These are phyloP conservation scores for Holothuria scabra DNA, from an alignment of 53 echinoderm and acorn worm genomes.

Conservation along the genomic window DNA sequence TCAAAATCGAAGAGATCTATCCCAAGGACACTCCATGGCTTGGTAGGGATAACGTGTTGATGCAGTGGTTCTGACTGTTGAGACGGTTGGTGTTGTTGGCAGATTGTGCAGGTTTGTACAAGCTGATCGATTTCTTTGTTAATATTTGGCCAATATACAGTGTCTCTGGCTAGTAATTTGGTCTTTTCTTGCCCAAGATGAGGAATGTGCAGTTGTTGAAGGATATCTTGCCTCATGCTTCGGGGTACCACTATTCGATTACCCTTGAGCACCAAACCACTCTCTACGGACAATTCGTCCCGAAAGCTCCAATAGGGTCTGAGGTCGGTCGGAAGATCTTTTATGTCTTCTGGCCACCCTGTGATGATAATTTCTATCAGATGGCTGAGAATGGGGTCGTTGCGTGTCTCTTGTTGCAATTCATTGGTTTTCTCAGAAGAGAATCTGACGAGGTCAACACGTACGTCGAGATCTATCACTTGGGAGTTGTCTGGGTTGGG, in stretches of 20 bases:
- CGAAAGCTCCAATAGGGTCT: constrained; percentile 46
- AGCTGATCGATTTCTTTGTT: constrained; percentile 47
- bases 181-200: constrained; percentile 54
- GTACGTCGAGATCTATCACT: constrained; percentile 39
- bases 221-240: constrained; percentile 37
- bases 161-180: constrained; percentile 35
- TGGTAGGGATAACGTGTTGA: constrained; percentile 43
- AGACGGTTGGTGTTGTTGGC: constrained; percentile 56
- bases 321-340: constrained; percentile 29
- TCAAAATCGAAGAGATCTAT: constrained; percentile 52
- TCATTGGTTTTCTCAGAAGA: constrained; percentile 14
- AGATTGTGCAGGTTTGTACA: constrained; percentile 34
- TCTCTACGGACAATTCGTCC: constrained; percentile 51
- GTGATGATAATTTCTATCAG: constrained; percentile 43
- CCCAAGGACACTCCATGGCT: constrained; percentile 30
- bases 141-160: constrained; percentile 46
- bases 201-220: constrained; percentile 47
- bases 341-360: constrained; percentile 32
- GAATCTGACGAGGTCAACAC: constrained; percentile 50
- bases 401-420: background rate
- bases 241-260: constrained; percentile 27
- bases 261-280: constrained; percentile 44
- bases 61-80: constrained; percentile 55
- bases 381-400: constrained; percentile 34
- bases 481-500: constrained; percentile 16